Evolutionary conservation across 2,113 vertebrate genomes (phyloP).

Genomic region (Hyla sarda): DNA sequence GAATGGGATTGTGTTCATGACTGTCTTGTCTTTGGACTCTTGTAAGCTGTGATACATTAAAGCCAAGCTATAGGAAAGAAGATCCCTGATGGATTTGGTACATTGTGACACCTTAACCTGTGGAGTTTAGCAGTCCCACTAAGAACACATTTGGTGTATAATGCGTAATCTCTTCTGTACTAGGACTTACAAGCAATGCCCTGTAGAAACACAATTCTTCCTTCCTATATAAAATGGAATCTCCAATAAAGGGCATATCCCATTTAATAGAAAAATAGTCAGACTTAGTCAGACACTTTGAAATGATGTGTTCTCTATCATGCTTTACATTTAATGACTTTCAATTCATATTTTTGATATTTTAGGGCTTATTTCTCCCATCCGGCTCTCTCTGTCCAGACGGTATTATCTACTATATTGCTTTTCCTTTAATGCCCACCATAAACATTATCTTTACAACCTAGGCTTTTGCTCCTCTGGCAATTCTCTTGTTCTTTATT

Average conservation of each 20-base stretch:
- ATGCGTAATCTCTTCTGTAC: not conserved
- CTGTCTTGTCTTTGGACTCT: slow-evolving; percentile 16
- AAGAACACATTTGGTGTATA: not conserved
- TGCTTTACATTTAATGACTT: not conserved
- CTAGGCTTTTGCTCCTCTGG: not conserved
- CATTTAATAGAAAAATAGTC: not conserved
- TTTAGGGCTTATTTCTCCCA: not conserved
- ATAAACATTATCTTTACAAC: slow-evolving; percentile 10
- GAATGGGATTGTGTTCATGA: not conserved
- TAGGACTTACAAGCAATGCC: not conserved
- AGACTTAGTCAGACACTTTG: not conserved
- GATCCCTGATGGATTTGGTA: slow-evolving; percentile 39
- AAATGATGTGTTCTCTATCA: not conserved
- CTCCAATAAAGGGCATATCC: not conserved
- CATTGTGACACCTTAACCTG: slow-evolving; percentile 33
- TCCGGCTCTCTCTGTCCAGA: slow-evolving; percentile 1
- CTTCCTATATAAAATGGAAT: not conserved
- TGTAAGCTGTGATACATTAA: slow-evolving; percentile 9
- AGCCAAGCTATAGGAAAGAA: not conserved
- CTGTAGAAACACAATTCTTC: not conserved
- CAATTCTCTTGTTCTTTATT: not conserved
- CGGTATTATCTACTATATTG: not conserved
- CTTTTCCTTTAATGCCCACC: not conserved
- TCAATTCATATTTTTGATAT: slow-evolving; percentile 3
- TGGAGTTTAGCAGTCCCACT: not conserved